These are phyloP conservation scores for Leptinotarsa peninsularis DNA, from an alignment of 2,888 invertebrate genomes.

Conservation along the genomic window DNA sequence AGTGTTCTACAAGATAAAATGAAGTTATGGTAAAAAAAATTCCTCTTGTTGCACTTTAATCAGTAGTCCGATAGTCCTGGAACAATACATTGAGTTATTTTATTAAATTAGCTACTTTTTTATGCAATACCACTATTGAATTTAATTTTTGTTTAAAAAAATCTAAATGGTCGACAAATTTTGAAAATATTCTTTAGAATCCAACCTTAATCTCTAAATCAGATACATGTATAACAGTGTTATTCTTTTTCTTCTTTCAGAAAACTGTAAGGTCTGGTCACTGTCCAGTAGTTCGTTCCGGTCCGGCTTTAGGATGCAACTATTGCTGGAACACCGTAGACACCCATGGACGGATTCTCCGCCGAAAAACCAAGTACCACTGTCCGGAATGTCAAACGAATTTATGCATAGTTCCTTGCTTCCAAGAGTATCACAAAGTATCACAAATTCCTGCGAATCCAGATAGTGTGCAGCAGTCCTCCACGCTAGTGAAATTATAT, in stretches of 20 bases:
- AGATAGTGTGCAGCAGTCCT: conserved; percentile 20
- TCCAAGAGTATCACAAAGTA: conserved; percentile 87
- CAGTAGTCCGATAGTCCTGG: too few relatives aligned
- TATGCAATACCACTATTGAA: too few relatives aligned
- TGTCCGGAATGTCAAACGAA: conserved; percentile 92
- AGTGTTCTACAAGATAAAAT: too few relatives aligned
- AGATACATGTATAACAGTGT: background rate
- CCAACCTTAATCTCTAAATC: background rate
- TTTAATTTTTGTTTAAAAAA: too few relatives aligned
- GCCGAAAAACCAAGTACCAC: conserved; percentile 89
- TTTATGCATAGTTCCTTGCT: conserved; percentile 90
- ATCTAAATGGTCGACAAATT: too few relatives aligned
- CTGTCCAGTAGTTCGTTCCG: conserved; percentile 85
- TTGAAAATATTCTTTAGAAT: too few relatives aligned
- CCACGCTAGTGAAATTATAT: conserved; percentile 28
- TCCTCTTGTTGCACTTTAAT: too few relatives aligned
- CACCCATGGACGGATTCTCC: conserved; percentile 81
- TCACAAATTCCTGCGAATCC: conserved; percentile 69
- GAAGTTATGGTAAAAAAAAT: too few relatives aligned
- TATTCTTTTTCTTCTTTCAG: conserved; percentile 56
- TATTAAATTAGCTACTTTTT: too few relatives aligned
- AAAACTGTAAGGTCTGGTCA: conserved; percentile 75
- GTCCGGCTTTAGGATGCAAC: conserved; percentile 88
- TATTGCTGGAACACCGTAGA: conserved; percentile 93
- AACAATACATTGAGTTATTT: too few relatives aligned